Percentiles rank a stretch among this genome's conserved stretches.
These are phyloP conservation scores for Drosophila rhopaloa DNA, from an alignment of 1,140 invertebrate genomes.

Conservation along the genomic window DNA sequence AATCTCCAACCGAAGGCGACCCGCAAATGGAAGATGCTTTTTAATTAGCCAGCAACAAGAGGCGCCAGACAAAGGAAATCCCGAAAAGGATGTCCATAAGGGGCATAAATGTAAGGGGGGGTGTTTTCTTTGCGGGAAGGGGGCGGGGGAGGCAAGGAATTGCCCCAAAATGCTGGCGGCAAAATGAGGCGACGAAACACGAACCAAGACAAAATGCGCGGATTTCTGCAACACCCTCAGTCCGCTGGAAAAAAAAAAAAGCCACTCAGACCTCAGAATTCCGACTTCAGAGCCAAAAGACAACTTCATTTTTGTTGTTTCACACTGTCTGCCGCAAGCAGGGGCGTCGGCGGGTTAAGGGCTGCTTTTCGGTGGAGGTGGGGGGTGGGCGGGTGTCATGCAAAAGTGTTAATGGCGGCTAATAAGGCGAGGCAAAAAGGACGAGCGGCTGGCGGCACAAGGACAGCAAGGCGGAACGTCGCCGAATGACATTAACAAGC, in stretches of 20 bases:
- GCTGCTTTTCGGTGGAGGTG: neutral
- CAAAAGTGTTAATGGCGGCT: constrained; percentile 78
- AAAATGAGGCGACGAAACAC: constrained; percentile 63
- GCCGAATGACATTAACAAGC: constrained; percentile 73
- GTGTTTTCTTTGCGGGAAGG: neutral
- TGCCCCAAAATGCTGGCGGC: constrained; percentile 63
- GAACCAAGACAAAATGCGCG: constrained; percentile 44
- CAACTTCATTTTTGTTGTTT: constrained; percentile 37
- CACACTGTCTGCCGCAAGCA: constrained; percentile 15
- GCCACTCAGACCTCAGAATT: neutral
- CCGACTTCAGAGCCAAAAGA: constrained; percentile 6
- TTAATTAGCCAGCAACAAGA: constrained; percentile 70
- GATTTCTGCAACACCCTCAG: constrained; percentile 15
- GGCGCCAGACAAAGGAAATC: constrained; percentile 49
- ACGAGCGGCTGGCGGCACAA: constrained; percentile 31
- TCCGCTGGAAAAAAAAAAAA: neutral
- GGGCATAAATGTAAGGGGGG: constrained; percentile 46
- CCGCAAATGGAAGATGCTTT: constrained; percentile 57
- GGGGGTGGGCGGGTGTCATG: constrained; percentile 17
- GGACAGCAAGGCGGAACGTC: constrained; percentile 11
- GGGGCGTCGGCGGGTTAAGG: neutral
- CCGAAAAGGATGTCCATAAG: constrained; percentile 49
- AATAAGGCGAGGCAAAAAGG: constrained; percentile 70
- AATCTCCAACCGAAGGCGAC: neutral
- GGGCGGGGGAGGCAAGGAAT: neutral